A percentile compares a stretch with the other conserved stretches of the same genome.
These are phyloP conservation scores for Cherax quadricarinatus DNA, from an alignment of 1,140 invertebrate genomes.

Conservation along the genomic window DNA sequence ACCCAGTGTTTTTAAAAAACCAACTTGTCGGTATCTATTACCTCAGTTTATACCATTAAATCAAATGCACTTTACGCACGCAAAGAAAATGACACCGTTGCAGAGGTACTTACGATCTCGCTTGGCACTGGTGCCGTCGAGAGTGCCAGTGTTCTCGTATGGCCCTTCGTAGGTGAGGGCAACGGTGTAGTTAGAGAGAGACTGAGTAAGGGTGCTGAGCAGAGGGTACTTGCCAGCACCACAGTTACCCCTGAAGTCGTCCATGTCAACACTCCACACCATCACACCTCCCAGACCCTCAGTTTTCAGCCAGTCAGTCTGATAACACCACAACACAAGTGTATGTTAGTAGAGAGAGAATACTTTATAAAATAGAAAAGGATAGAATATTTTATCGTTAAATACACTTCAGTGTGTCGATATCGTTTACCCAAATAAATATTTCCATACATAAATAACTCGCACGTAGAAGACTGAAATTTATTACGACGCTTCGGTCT, in stretches of 20 bases:
- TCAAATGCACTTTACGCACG: no score
- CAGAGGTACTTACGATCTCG: constrained; percentile 79
- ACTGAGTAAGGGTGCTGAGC: constrained; percentile 90
- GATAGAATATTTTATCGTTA: no score
- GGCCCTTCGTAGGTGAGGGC: constrained; percentile 91
- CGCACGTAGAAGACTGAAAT: no score
- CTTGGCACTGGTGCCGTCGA: constrained; percentile 80
- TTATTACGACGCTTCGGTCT: no score
- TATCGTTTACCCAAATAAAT: background rate
- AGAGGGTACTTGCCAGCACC: constrained; percentile 94
- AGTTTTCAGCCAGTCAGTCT: constrained; percentile 96
- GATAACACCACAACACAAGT: background rate
- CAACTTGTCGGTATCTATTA: no score
- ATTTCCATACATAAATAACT: no score
- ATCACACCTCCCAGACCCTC: constrained; percentile 97
- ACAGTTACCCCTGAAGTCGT: constrained; percentile 92
- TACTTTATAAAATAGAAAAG: no score
- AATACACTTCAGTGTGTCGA: no score
- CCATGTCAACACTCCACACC: constrained; percentile 98
- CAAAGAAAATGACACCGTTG: no score
- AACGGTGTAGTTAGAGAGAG: constrained; percentile 89
- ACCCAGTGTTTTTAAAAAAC: no score
- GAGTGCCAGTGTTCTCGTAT: constrained; percentile 83
- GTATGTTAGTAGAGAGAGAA: no score
- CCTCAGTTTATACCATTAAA: no score